Evolutionary conservation across 2,113 vertebrate species (phyloP).

Genomic region (Arizona elegans): DNA sequence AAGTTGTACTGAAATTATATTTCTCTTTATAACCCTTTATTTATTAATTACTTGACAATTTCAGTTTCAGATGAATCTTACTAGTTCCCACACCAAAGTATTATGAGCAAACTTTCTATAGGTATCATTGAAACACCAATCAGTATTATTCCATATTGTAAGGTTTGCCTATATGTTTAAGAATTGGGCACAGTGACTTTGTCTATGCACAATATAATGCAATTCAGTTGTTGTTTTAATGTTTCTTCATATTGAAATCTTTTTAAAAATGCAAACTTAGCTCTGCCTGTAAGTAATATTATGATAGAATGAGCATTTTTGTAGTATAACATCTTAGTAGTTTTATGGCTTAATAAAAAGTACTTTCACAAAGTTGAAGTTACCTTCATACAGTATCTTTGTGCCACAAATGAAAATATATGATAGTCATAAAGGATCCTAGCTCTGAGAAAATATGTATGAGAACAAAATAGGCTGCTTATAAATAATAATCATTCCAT

Average conservation of each 20-base stretch:
- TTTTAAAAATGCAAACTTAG: neutral
- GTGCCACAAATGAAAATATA: neutral
- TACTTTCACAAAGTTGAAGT: neutral
- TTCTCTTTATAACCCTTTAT: neutral
- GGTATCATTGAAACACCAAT: neutral
- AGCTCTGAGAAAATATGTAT: neutral
- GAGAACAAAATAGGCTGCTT: neutral
- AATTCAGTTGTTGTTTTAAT: neutral
- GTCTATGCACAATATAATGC: neutral
- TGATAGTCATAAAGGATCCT: neutral
- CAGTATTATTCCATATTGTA: neutral
- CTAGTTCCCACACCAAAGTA: neutral
- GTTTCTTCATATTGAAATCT: neutral
- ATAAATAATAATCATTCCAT: neutral
- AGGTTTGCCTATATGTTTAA: neutral
- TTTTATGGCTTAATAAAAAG: neutral
- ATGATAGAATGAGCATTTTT: neutral
- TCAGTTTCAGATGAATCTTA: neutral
- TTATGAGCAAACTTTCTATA: slow-evolving; percentile 6
- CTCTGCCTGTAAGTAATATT: neutral
- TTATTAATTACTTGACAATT: slow-evolving; percentile 17
- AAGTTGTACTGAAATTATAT: neutral
- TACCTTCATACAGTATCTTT: neutral
- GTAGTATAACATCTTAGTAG: neutral
- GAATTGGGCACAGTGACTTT: neutral